Conservation (phyloP, 2,797 vertebrate species). For the Scyliorhinus canicula region DNA sequence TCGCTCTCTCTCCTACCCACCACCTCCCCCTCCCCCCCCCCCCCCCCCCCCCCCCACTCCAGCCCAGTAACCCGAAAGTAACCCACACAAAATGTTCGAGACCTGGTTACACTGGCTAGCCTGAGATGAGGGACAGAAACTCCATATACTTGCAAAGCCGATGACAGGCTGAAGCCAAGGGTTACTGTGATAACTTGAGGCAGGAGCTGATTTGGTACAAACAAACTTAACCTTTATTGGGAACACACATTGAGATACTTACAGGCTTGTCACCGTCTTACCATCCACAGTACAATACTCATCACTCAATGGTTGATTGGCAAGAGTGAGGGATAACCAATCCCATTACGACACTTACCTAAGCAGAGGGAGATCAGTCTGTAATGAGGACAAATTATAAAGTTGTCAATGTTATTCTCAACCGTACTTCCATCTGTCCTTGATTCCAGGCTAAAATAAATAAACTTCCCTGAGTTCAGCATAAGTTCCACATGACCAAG, state of each 20-base stretch:
- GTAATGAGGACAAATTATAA: background rate
- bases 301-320: no score
- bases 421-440: background rate
- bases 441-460: background rate
- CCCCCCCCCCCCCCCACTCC: no score
- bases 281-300: no score
- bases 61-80: background rate
- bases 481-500: background rate
- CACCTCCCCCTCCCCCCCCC: no score
- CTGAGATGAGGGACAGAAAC: background rate
- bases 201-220: no score
- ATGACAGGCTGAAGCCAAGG: background rate
- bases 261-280: no score
- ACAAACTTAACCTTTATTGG: no score
- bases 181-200: no score
- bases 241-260: no score
- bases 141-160: background rate
- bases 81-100: background rate
- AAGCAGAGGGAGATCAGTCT: background rate
- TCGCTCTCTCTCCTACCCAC: no score
- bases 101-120: background rate
- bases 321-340: no score
- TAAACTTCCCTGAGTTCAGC: background rate
- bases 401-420: background rate
- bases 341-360: background rate